Base-by-base conservation (phyloP, 2,113 vertebrate genomes). In the Scophthalmus maximus region DNA sequence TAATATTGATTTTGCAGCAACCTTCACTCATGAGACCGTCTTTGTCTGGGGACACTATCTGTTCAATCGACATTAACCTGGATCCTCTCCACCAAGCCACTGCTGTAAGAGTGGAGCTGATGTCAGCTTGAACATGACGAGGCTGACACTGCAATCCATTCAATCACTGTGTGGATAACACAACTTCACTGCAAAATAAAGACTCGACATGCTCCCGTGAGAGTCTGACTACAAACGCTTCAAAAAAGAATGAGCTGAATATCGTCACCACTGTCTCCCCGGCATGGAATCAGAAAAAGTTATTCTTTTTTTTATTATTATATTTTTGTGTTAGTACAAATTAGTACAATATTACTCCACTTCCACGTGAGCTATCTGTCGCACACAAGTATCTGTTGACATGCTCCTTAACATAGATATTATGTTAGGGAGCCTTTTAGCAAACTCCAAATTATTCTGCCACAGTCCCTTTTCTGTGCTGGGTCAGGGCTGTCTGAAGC, bases 351-450 rank as follows among this genome's bases (percentile, higher is more conserved):
- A 87, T 83, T 88, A 88, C 90, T 88, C 85, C 80, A 83, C 89
- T 93, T 90, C 74, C 81, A 77, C 30, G 20, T 47, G 81, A 79
- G 88, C 89, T 82, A 91, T 93, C 88, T 85, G 88, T 85, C 81
- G 47, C 90, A 92, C 87, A 93, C 89, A 93, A 94, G 94, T 94
- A 83, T 94, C 94, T 94, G 92, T 94, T 94, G 94, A 94, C 94
- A 94, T 91, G 93, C 93, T 94, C 94, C 94, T 94, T 94, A 94
- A 94, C 93, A 93, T 90, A 82, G 90, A 93, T 92, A 93, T 94
- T 93, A 93, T 93, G 89, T 90, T 90, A 91, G 90, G 91, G 92
- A 89, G 91, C 92, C 91, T 93, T 94, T 93, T 94, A 93, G 90
- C 91, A 90, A 94, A 93, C 90, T 91, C 90, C 78, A 92, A 93